These are phyloP conservation scores for Eonycteris spelaea DNA, from an alignment of 2,113 vertebrate species.

Conservation along the genomic window DNA sequence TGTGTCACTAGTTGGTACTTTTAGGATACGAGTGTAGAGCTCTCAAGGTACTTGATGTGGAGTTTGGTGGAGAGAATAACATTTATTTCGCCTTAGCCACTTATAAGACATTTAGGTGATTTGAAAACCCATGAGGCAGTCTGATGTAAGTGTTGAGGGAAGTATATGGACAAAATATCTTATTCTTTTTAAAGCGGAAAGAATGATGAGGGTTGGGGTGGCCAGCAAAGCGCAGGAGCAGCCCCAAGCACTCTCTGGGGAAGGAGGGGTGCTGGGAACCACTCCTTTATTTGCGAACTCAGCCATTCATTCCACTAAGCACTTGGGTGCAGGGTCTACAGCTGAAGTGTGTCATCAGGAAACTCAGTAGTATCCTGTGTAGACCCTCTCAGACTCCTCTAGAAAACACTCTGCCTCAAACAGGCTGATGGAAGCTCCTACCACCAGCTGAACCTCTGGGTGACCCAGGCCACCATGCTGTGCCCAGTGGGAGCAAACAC, in stretches of 20 bases:
- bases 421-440: background rate
- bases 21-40: background rate
- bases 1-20: background rate
- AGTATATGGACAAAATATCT: background rate
- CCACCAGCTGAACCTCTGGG: background rate
- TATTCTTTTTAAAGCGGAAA: background rate
- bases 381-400: background rate
- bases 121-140: background rate
- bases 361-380: background rate
- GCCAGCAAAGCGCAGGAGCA: background rate
- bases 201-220: background rate
- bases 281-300: background rate
- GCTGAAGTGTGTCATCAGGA: background rate
- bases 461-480: background rate
- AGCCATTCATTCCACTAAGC: background rate
- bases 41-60: background rate
- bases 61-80: background rate
- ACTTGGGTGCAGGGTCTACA: background rate
- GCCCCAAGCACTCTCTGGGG: too few relatives aligned
- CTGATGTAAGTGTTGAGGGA: background rate
- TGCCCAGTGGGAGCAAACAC: background rate
- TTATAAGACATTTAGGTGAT: background rate
- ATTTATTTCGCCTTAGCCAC: background rate
- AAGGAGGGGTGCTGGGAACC: background rate
- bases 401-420: background rate